These are phyloP conservation scores for Lucilia cuprina DNA, from an alignment of 1,140 invertebrate genomes.

Conservation along the genomic window DNA sequence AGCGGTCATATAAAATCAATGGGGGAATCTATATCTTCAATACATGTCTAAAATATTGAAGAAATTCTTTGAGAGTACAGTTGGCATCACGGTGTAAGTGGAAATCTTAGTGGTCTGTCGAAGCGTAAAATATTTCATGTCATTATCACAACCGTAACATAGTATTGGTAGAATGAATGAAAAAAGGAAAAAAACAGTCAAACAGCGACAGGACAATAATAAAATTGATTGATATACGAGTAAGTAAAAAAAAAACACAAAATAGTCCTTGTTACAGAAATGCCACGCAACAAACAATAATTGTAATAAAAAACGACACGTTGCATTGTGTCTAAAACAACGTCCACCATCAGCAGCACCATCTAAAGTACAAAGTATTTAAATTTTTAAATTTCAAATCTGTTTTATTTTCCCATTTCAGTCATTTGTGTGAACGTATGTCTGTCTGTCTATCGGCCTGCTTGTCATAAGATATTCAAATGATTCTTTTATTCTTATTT, in stretches of 20 bases:
- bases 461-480: neutral
- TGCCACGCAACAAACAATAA: conserved; percentile 9
- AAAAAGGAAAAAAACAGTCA: too few relatives aligned
- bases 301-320: neutral
- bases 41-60: neutral
- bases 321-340: neutral
- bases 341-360: neutral
- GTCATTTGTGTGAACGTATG: neutral
- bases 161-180: neutral
- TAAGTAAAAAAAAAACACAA: neutral
- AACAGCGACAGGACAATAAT: neutral
- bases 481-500: neutral
- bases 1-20: neutral
- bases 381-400: conserved; percentile 24
- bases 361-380: neutral
- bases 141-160: conserved; percentile 6
- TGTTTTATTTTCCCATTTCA: neutral
- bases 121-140: conserved; percentile 26
- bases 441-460: neutral
- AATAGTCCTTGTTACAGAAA: neutral
- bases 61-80: neutral
- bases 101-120: conserved; percentile 16
- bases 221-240: neutral
- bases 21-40: neutral
- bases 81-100: neutral